Conservation (phyloP, 2,888 invertebrate genomes). For the Cyrtodaria siliqua region DNA sequence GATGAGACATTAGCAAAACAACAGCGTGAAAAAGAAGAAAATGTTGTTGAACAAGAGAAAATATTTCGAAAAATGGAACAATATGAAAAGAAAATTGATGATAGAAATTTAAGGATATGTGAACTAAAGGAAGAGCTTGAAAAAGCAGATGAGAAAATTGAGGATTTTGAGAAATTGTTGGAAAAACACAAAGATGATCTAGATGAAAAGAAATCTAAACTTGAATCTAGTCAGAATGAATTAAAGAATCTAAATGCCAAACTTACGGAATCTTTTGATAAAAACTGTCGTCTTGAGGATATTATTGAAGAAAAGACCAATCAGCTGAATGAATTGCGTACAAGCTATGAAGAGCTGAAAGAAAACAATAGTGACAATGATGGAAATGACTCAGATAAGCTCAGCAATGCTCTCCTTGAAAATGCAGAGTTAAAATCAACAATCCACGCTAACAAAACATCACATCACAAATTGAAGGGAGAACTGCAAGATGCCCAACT, state of each 20-base stretch:
- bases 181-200: conserved; percentile 8
- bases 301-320: conserved; percentile 46
- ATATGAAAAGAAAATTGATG: not conserved
- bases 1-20: conserved; percentile 2
- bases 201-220: conserved; percentile 16
- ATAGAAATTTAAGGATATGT: not conserved
- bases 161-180: conserved; percentile 18
- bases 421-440: conserved; percentile 69
- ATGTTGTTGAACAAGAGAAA: conserved; percentile 7
- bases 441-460: conserved; percentile 67
- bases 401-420: conserved; percentile 60
- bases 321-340: conserved; percentile 34
- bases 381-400: conserved; percentile 17
- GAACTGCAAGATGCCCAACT: conserved; percentile 48
- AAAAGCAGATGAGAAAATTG: conserved; percentile 26
- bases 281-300: conserved; percentile 40
- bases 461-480: conserved; percentile 66
- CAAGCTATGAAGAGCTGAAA: conserved; percentile 30
- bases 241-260: conserved; percentile 22
- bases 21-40: conserved; percentile 8
- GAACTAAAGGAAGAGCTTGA: conserved; percentile 25
- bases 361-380: conserved; percentile 19
- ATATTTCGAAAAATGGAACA: conserved; percentile 9
- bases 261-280: conserved; percentile 36
- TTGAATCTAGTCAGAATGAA: conserved; percentile 21